A percentile compares a stretch with the other conserved stretches of the same genome.
phyloP scores from a whole-genome alignment of 2,888 invertebrate genomes.

The Drosophila ezoana region DNA sequence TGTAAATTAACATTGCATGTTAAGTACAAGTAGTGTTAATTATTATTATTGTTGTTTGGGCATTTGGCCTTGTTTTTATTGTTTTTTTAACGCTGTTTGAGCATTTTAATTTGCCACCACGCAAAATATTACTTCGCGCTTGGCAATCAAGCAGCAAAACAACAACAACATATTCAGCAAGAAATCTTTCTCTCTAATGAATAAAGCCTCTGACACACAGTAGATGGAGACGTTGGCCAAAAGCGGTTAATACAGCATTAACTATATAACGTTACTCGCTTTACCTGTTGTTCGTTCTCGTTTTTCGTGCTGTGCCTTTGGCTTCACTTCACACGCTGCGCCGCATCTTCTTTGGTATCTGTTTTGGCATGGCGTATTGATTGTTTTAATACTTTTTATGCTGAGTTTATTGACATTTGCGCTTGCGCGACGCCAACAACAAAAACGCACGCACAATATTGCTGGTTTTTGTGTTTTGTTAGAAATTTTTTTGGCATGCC shows the following conservation, averaged over 20 bases:
- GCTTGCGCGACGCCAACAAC: constrained; percentile 37
- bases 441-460: constrained; percentile 3
- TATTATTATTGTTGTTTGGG: constrained; percentile 15
- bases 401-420: constrained; percentile 78
- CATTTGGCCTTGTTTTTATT: constrained; percentile 17
- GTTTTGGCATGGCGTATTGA: constrained; percentile 50
- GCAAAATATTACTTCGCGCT: constrained; percentile 11
- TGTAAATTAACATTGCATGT: constrained; percentile 27
- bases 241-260: constrained; percentile 51
- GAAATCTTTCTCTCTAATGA: constrained; percentile 21
- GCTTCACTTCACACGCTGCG: constrained; percentile 39
- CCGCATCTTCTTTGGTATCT: constrained; percentile 8
- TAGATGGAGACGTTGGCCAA: constrained; percentile 30
- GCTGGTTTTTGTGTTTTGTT: constrained; percentile 4
- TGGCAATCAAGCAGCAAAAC: constrained; percentile 9
- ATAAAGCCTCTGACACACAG: not conserved
- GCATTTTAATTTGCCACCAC: constrained; percentile 36
- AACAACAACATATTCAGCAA: constrained; percentile 1
- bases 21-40: constrained; percentile 24
- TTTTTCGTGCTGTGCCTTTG: constrained; percentile 31
- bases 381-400: constrained; percentile 59
- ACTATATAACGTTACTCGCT: constrained; percentile 62
- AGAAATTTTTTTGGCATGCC: constrained; percentile 63
- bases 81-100: constrained; percentile 42
- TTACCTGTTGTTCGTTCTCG: constrained; percentile 49